Evolutionary conservation across 2,888 invertebrate genomes (phyloP).

Genomic region (Watsonalla cultraria): DNA sequence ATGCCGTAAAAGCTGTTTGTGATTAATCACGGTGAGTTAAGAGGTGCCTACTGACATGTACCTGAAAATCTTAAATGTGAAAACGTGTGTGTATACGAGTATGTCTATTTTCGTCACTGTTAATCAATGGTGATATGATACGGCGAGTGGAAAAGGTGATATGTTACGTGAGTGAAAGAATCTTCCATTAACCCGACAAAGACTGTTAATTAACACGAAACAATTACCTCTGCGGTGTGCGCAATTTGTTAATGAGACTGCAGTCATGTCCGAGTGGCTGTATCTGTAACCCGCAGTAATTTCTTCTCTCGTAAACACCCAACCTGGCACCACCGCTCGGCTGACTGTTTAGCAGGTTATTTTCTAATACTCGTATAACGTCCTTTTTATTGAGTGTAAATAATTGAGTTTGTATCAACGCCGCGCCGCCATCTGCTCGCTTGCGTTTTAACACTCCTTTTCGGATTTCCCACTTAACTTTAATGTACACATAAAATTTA

Average conservation of each 20-base stretch:
- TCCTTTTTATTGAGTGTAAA: conserved; percentile 78
- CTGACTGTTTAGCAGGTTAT: conserved; percentile 56
- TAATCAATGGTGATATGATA: too few species aligned
- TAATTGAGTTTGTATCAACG: conserved; percentile 76
- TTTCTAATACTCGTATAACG: conserved; percentile 74
- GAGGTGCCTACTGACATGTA: conserved; percentile 10
- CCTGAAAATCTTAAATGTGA: too few species aligned
- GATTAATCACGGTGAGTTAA: conserved; percentile 60
- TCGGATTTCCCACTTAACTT: conserved; percentile 77
- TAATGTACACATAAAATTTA: conserved; percentile 72
- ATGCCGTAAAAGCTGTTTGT: conserved; percentile 52
- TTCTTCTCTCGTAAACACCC: conserved; percentile 46
- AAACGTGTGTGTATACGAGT: too few species aligned
- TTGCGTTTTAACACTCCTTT: conserved; percentile 68
- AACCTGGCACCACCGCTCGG: conserved; percentile 26
- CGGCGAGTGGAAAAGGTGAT: too few species aligned
- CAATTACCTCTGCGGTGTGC: conserved; percentile 8
- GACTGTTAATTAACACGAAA: conserved; percentile 13
- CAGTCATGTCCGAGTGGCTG: not conserved
- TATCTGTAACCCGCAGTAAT: conserved; percentile 19
- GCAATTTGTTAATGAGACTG: conserved; percentile 1
- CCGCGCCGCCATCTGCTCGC: conserved; percentile 66
- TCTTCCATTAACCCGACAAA: conserved; percentile 9
- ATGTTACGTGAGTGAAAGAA: not conserved
- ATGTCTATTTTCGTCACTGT: too few species aligned